phyloP scores from a whole-genome alignment of 1,140 invertebrate species.

The Cherax destructor region DNA sequence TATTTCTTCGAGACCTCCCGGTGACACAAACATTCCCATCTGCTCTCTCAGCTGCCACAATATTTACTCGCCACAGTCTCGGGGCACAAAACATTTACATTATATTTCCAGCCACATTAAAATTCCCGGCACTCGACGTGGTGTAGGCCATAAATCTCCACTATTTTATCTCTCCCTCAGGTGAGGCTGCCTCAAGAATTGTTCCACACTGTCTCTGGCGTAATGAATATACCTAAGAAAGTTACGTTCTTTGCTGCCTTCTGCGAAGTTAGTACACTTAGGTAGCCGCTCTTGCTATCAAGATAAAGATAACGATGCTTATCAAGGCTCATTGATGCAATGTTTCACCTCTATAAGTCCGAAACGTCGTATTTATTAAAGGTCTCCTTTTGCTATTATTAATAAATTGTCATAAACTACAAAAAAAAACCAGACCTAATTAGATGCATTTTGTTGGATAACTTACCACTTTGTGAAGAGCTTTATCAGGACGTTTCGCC shows the following conservation, averaged over 20 bases:
- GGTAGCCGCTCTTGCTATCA: no score
- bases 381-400: no score
- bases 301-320: no score
- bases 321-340: no score
- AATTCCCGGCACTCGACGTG: slow-evolving; percentile 13
- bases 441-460: no score
- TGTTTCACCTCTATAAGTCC: no score
- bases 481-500: no score
- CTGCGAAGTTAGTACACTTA: no score
- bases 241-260: neutral
- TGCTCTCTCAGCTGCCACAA: neutral
- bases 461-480: no score
- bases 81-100: neutral
- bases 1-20: neutral
- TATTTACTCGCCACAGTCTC: neutral
- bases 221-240: neutral
- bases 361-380: no score
- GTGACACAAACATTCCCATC: neutral
- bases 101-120: slow-evolving; percentile 4
- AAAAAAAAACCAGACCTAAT: no score
- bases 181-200: neutral
- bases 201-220: neutral
- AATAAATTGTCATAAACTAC: no score
- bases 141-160: neutral
- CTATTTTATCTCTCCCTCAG: slow-evolving; percentile 2